These are phyloP conservation scores for Scelioninae gen. 1 DNA, from an alignment of 2,888 invertebrate genomes.

Conservation along the genomic window DNA sequence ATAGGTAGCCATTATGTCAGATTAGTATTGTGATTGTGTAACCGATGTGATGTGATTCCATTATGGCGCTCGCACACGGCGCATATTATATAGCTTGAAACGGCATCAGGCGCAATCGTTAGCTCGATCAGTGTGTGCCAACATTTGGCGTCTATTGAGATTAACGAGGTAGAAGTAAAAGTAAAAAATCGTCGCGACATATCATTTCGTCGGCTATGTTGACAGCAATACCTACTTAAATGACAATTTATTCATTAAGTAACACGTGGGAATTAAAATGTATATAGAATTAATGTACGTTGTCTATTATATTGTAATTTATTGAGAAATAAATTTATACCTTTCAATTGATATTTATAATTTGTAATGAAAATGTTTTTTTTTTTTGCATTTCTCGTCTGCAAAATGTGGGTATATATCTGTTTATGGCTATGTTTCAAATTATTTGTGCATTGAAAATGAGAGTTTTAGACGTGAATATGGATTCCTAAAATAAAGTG, in stretches of 20 bases:
- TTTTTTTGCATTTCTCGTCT: too few relatives aligned
- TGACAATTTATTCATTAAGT: constrained; percentile 64
- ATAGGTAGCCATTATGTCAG: constrained; percentile 80
- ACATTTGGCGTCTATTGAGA: constrained; percentile 76
- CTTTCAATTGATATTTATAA: too few relatives aligned
- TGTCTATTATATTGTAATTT: constrained; percentile 34
- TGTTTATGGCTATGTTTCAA: too few relatives aligned
- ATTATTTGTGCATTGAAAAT: too few relatives aligned
- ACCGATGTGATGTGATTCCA: constrained; percentile 83
- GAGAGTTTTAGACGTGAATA: too few relatives aligned
- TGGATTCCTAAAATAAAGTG: too few relatives aligned
- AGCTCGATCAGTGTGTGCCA: constrained; percentile 73
- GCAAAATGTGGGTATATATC: too few relatives aligned
- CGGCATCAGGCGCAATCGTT: constrained; percentile 69
- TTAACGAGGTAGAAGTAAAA: constrained; percentile 67
- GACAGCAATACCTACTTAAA: constrained; percentile 63
- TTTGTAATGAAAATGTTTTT: too few relatives aligned
- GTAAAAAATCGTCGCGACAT: constrained; percentile 66
- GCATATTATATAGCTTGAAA: constrained; percentile 74
- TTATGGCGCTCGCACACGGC: constrained; percentile 78
- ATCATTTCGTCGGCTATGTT: constrained; percentile 53
- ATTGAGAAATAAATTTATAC: constrained; percentile 38
- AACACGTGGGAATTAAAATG: constrained; percentile 26
- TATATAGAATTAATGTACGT: constrained; percentile 13
- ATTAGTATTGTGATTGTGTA: constrained; percentile 84